Evolutionary conservation across 2,797 vertebrate species (phyloP).

Genomic region (Aeoliscus strigatus): DNA sequence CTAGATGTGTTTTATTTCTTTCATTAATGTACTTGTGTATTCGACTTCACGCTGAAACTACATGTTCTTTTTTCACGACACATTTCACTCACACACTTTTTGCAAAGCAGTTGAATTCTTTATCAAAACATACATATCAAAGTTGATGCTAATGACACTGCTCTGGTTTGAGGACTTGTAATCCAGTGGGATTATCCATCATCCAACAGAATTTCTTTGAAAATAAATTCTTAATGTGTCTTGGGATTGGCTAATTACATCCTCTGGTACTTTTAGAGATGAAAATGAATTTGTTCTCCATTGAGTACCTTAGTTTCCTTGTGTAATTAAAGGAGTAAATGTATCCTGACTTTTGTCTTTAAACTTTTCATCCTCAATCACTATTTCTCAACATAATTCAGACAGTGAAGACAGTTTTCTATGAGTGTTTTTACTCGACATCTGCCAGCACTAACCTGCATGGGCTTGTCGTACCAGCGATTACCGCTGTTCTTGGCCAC

Average conservation of each 20-base stretch:
- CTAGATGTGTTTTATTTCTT: background rate
- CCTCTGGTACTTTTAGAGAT: background rate
- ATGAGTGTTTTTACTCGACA: no score
- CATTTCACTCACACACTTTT: no score
- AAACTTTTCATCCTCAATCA: background rate
- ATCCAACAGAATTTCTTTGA: slow-evolving; percentile 8
- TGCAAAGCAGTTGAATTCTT: no score
- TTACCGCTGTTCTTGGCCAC: slow-evolving; percentile 83
- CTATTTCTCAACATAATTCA: background rate
- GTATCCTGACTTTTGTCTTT: background rate
- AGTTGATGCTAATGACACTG: no score
- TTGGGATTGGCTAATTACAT: slow-evolving; percentile 12
- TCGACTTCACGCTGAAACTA: no score
- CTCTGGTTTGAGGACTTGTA: no score
- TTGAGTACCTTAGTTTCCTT: background rate
- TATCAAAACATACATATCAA: no score
- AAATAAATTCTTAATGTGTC: no score
- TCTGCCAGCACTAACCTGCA: slow-evolving; percentile 81
- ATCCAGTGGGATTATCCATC: slow-evolving; percentile 6
- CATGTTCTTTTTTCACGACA: no score
- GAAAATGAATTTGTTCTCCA: slow-evolving; percentile 10
- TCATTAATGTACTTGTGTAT: no score
- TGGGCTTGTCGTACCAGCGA: slow-evolving; percentile 97
- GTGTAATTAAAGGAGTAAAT: background rate
- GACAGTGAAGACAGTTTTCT: no score